Conservation (phyloP, 2,797 vertebrate species). For the Thalassophryne amazonica region DNA sequence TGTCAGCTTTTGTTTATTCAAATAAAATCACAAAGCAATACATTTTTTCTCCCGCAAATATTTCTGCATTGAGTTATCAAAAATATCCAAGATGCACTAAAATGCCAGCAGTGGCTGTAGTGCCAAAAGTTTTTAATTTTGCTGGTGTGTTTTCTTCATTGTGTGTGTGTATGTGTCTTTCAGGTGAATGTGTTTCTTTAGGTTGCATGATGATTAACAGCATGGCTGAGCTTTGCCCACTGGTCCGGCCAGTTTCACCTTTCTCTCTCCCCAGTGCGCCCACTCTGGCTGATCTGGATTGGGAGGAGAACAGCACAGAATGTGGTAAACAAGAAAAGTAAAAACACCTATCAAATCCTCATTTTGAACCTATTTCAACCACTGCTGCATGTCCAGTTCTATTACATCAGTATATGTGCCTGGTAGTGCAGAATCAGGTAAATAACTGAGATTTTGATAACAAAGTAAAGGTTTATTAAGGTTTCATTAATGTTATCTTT, state of each 20-base stretch:
- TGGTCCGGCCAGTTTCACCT: constrained; percentile 81
- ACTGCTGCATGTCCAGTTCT: constrained; percentile 33
- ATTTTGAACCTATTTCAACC: constrained; percentile 18
- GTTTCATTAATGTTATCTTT: constrained; percentile 19
- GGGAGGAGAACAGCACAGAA: constrained; percentile 79
- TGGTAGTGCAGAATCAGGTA: constrained; percentile 32
- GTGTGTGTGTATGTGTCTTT: constrained; percentile 32
- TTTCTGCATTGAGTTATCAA: too few relatives aligned
- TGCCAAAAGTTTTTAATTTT: too few relatives aligned
- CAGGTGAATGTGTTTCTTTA: constrained; percentile 87
- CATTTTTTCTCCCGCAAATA: too few relatives aligned
- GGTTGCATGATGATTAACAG: constrained; percentile 92
- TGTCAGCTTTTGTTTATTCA: too few relatives aligned
- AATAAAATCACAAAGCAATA: too few relatives aligned
- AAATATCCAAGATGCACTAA: too few relatives aligned
- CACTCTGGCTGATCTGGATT: constrained; percentile 89
- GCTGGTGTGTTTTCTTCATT: not conserved
- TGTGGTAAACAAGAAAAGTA: too few relatives aligned
- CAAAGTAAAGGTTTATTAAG: constrained; percentile 34
- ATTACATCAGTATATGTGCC: constrained; percentile 23
- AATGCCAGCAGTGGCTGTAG: too few relatives aligned
- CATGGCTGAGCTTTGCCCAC: constrained; percentile 81
- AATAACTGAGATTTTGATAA: constrained; percentile 37
- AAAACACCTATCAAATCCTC: constrained; percentile 11
- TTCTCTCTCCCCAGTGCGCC: constrained; percentile 89